Percentiles rank a stretch among this genome's conserved stretches.
Evolutionary conservation across 1,140 invertebrate species (phyloP).

Genomic region (Archivesica marissinica): DNA sequence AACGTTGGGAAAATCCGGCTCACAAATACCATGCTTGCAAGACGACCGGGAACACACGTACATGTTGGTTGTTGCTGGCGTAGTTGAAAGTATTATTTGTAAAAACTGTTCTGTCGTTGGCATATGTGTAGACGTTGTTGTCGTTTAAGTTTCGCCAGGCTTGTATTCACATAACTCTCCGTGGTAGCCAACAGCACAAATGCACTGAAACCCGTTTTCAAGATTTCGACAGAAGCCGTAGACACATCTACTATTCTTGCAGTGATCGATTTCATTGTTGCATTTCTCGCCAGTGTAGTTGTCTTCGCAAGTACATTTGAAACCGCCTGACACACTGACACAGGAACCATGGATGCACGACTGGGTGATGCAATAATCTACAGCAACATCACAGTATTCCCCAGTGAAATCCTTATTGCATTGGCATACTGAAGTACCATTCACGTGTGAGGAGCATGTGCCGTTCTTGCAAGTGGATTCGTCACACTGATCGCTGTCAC

Average conservation of each 20-base stretch:
- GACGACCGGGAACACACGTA: background rate
- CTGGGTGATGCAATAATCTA: constrained; percentile 9
- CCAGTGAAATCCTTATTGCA: constrained; percentile 87
- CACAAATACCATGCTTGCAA: constrained; percentile 8
- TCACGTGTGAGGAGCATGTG: constrained; percentile 59
- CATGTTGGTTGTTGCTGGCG: background rate
- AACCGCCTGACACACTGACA: background rate
- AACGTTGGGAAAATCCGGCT: constrained; percentile 15
- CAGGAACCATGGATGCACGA: constrained; percentile 22
- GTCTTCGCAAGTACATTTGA: constrained; percentile 30
- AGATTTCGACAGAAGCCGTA: constrained; percentile 45
- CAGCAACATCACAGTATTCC: background rate
- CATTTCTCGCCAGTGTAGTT: constrained; percentile 35
- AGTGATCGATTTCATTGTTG: constrained; percentile 18
- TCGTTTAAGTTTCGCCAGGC: constrained; percentile 11
- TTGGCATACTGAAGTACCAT: constrained; percentile 86
- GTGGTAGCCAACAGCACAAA: constrained; percentile 48
- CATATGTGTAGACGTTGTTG: background rate
- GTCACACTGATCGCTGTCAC: constrained; percentile 88
- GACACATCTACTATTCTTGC: constrained; percentile 11
- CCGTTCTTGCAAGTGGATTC: constrained; percentile 88
- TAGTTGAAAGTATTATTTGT: background rate
- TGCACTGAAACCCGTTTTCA: constrained; percentile 13
- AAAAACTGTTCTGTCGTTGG: background rate
- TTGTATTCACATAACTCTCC: constrained; percentile 49